Evolutionary conservation across 2,888 invertebrate species (phyloP), one percentile per base, ranked within the genome.

Genomic region (Fragum sueziense): DNA sequence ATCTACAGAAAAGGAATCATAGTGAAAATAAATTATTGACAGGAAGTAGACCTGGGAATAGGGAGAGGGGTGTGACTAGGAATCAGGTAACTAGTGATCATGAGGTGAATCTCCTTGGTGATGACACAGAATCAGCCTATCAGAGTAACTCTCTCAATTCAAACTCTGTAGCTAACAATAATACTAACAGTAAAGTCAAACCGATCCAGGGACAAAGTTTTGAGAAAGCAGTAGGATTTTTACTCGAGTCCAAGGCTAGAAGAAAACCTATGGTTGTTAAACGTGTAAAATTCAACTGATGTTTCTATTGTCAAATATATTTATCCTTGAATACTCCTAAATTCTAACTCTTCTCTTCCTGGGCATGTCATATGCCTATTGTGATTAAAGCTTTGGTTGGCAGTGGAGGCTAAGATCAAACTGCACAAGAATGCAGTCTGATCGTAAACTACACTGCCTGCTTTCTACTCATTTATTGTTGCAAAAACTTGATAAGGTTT

Each of bases 251-350:
- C 9, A 78, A 79, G 34, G 59, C 67, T 2, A 68, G 73, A 37
- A 80, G 65, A 37, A 61, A 54, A 11, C 61, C 67, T 37, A 37
- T 52, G 54, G 62, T 70, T 14, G 74, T 77, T 11, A 82, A 82
- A 70, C 73, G 84, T 31, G 84, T 84, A 11, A 84, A 82, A 41
- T 84, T 84, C 71, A 82, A 78, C 61, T 70, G 17, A 70, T 29
- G n/a, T 54, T 17, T 41, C 41, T 11, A 41, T 41, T 41, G 41
- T 41, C 41, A 41, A n/a, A n/a, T n/a, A n/a, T n/a, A n/a, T n/a
- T n/a, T n/a, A n/a, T n/a, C n/a, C n/a, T n/a, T n/a, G n/a, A n/a
- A n/a, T n/a, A n/a, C n/a, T n/a, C n/a, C n/a, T n/a, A n/a, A n/a
- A n/a, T n/a, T n/a, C n/a, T n/a, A n/a, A n/a, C n/a, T n/a, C n/a